Percentiles rank a stretch among this genome's conserved stretches.
Evolutionary conservation across 2,888 invertebrate species (phyloP).

Genomic region (Xylota sylvarum): DNA sequence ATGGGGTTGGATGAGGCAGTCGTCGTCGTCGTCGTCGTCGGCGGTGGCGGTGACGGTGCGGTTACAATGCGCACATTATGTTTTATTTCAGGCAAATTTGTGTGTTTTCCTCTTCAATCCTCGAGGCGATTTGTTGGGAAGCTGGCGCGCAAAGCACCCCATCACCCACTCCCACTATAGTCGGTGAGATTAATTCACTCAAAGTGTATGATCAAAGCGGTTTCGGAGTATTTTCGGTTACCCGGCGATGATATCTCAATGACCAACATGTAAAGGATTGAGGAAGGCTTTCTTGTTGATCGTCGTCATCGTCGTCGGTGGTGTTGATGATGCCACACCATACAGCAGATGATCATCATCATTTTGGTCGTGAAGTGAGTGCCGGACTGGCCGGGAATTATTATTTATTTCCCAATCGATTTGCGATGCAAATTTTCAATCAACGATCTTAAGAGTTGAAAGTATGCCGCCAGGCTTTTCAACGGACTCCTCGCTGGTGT

Average conservation of each 20-base stretch:
- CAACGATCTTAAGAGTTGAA: slow-evolving; percentile 67
- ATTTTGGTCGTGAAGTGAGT: slow-evolving; percentile 45
- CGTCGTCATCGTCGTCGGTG: slow-evolving; percentile 13
- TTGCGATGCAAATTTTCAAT: slow-evolving; percentile 74
- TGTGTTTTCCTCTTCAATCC: slow-evolving; percentile 48
- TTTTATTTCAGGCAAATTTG: slow-evolving; percentile 53
- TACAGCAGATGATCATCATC: slow-evolving; percentile 68
- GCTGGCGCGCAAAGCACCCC: slow-evolving; percentile 15
- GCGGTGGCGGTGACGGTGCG: not conserved
- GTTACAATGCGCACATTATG: slow-evolving; percentile 58
- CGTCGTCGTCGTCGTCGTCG: slow-evolving; percentile 14
- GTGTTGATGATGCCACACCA: slow-evolving; percentile 56
- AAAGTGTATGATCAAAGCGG: slow-evolving; percentile 66
- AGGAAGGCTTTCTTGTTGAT: slow-evolving; percentile 64
- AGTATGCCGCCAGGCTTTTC: slow-evolving; percentile 64
- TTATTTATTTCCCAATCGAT: slow-evolving; percentile 74
- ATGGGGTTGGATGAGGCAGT: slow-evolving; percentile 39
- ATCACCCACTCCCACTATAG: slow-evolving; percentile 21
- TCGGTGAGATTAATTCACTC: slow-evolving; percentile 55
- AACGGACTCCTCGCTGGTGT: slow-evolving; percentile 35
- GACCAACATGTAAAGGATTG: slow-evolving; percentile 61
- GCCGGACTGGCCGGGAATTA: slow-evolving; percentile 43
- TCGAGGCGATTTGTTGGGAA: slow-evolving; percentile 45
- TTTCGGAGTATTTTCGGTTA: slow-evolving; percentile 62
- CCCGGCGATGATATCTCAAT: slow-evolving; percentile 63